Evolutionary conservation across 2,113 vertebrate genomes (phyloP), one percentile per base, ranked within the genome.

Genomic region (Xiphias gladius): DNA sequence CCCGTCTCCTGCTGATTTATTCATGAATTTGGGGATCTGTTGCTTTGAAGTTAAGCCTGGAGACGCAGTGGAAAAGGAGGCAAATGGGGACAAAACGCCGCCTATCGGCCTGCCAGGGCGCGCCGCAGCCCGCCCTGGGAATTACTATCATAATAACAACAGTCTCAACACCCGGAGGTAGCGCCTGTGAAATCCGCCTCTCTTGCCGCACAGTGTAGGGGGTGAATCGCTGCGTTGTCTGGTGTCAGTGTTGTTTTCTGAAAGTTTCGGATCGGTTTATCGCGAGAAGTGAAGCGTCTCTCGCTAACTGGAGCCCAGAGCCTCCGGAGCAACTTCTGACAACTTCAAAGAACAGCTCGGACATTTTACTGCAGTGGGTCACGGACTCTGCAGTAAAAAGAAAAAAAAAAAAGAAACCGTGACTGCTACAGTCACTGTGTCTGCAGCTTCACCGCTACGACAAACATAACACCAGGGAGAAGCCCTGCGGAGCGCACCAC

Each of bases 31-130:
- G 59, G 75, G 84, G 83, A 92, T 85, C 68, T 68, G 35, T 54
- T 13, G 80, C 90, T 94, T 93, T 92, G 90, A 93, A 91, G 89
- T 91, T 55, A 19, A 80, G 84, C 82, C 76, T 72, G 66, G 67
- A 86, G 82, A 83, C 22, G 73, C 79, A 46, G 76, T 61, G 61
- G 57, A 78, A 50, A 80, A 57, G 13, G 50, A 73, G 76, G 81
- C 64, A 88, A 93, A 89, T 20, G 63, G 91, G 91, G 89, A 91
- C 89, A 88, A 90, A 84, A 84, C 87, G 89, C 88, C 91, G 58
- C 91, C 92, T 92, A 69, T 94, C 73, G 92, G 91, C 58, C 30
- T 13, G 75, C 68, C 57, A 35, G 78, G 46, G 41, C 5, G 7
- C 67, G 54, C 67, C 43, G 82, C 84, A 68, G 68, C 75, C 61